These are phyloP conservation scores for Bubo blakistoni DNA, from an alignment of 2,113 vertebrate species.

Conservation along the genomic window DNA sequence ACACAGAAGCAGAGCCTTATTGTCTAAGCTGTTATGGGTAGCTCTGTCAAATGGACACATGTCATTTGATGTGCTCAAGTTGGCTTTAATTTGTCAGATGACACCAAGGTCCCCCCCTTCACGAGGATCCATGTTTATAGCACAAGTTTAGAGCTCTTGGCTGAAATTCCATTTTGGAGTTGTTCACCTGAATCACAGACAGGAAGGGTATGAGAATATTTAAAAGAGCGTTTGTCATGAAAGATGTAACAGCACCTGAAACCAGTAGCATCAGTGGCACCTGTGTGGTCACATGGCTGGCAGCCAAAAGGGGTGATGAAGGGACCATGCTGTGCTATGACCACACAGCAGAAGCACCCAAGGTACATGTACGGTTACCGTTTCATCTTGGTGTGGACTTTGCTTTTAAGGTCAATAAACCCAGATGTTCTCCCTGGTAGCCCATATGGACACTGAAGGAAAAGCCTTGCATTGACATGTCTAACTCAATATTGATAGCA, in stretches of 20 bases:
- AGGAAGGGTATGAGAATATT: background rate
- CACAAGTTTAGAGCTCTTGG: background rate
- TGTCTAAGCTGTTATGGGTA: background rate
- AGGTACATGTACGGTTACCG: accelerated
- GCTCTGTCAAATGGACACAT: background rate
- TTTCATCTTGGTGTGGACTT: background rate
- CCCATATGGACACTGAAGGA: background rate
- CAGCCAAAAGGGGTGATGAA: background rate
- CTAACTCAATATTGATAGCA: background rate
- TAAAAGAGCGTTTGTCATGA: background rate
- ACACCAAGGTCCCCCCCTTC: background rate
- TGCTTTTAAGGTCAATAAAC: background rate
- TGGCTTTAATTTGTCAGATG: background rate
- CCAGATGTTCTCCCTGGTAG: background rate
- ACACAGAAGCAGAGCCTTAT: background rate
- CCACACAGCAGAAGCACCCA: background rate
- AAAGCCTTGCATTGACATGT: background rate
- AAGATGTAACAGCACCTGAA: background rate
- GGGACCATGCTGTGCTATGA: accelerated
- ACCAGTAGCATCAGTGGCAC: background rate
- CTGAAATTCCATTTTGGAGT: background rate
- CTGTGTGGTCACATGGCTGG: background rate
- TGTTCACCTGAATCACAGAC: background rate
- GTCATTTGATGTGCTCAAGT: background rate
- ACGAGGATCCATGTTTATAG: background rate